Conservation (phyloP, 92 coral and sea anemone species). For the Siderastrea siderea region DNA sequence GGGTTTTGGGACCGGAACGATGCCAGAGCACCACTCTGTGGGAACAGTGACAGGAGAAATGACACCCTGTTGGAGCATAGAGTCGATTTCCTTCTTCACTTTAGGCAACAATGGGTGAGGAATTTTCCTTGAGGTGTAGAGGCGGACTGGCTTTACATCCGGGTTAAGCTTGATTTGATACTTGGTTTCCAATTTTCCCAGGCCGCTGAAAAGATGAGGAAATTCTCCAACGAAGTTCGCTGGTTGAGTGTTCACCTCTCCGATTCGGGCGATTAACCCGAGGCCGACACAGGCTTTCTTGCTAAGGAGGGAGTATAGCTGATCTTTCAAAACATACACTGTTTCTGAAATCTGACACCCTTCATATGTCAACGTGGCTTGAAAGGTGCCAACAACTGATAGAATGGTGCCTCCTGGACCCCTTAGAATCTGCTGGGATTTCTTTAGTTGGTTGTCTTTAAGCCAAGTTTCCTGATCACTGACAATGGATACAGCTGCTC, state of each 20-base stretch:
- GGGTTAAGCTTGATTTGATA: slow-evolving; percentile 30
- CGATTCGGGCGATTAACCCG: slow-evolving; percentile 43
- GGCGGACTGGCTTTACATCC: not conserved
- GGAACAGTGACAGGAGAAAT: slow-evolving; percentile 63
- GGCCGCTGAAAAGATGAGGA: slow-evolving; percentile 33
- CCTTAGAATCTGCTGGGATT: slow-evolving; percentile 9
- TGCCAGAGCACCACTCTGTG: slow-evolving; percentile 71
- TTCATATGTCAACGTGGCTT: slow-evolving; percentile 51
- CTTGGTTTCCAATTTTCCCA: slow-evolving; percentile 42
- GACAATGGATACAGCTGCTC: slow-evolving; percentile 36
- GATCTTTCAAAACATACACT: slow-evolving; percentile 40
- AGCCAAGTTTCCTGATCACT: slow-evolving; percentile 29
- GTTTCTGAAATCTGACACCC: slow-evolving; percentile 38
- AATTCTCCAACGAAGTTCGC: slow-evolving; percentile 52
- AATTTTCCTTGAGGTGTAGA: slow-evolving; percentile 36
- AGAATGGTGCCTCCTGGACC: slow-evolving; percentile 36
- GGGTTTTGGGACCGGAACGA: slow-evolving; percentile 57
- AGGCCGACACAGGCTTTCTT: slow-evolving; percentile 45
- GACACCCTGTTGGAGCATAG: slow-evolving; percentile 51
- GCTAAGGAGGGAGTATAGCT: slow-evolving; percentile 32
- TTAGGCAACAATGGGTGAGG: slow-evolving; percentile 50
- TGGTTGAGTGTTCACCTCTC: slow-evolving; percentile 14
- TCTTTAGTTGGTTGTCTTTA: not conserved
- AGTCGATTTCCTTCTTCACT: slow-evolving; percentile 41
- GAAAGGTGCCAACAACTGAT: slow-evolving; percentile 59